Base-by-base conservation (phyloP, 2,888 invertebrate genomes). In the Tinea semifulvella region DNA sequence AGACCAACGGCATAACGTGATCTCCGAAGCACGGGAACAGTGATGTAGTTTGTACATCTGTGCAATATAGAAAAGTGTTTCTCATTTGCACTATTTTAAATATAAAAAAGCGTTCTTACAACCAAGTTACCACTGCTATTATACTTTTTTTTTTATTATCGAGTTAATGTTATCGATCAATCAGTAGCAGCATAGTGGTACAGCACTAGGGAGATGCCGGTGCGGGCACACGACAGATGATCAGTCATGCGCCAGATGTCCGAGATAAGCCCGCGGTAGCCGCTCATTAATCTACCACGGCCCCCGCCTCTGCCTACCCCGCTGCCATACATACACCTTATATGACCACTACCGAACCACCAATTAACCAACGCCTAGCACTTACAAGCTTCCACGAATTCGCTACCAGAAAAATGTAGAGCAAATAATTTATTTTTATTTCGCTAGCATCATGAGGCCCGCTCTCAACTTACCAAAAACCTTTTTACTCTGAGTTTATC, bases 191-290 rank as follows among this genome's bases (percentile, higher is more conserved):
- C 26, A 26, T 10, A 8, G 44, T 48, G 22, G 18, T 6, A 36
- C 70, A 56, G 57, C 70, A 59, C 74, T 72, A 64, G 47, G 50
- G 47, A 53, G 54, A 56, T 61, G 64, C 68, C 69, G 67, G 70
- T 75, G 75, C 75, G 68, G 63, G 74, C 69, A 70, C 75, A 77
- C 74, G 79, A 79, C 80, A 77, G 79, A 79, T 79, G 77, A 80
- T 80, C 80, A 77, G 70, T 80, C 80, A 79, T 77, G 76, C 74
- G 75, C 79, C 67, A 68, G 79, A 79, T 79, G 72, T 68, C 68
- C 68, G 56, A 61, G 77, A 79, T 79, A 79, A 77, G 74, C 62
- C 63, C 56, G 69, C 77, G 62, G 79, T 79, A 77, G 77, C 79
- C 69, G 69, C 77, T 80, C 80, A 80, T 80, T 80, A 79, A 80